Percentiles rank a stretch among this genome's conserved stretches.
Conservation (phyloP, 1,140 invertebrate genomes). For the Wasmannia auropunctata region DNA sequence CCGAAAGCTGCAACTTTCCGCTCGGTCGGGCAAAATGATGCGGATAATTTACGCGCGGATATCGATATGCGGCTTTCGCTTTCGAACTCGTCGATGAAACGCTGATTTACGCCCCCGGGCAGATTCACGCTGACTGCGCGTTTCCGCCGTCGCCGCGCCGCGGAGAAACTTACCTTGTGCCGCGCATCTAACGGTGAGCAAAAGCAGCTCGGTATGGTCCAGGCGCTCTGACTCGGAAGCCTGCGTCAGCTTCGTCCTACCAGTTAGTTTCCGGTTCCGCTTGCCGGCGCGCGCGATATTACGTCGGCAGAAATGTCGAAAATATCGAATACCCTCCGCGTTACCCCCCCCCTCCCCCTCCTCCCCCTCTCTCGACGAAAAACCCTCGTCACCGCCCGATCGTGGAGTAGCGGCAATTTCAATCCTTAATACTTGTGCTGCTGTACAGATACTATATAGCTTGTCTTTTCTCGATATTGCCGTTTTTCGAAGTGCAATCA, state of each 20-base stretch:
- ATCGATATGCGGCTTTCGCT: conserved; percentile 42
- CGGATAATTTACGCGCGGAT: conserved; percentile 15
- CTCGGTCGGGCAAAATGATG: background rate
- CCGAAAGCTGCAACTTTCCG: conserved; percentile 17
- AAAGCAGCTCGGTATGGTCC: conserved; percentile 19
- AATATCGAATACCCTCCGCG: background rate
- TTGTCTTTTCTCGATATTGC: background rate
- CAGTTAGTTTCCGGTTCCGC: conserved; percentile 28
- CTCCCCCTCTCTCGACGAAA: background rate
- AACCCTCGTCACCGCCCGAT: background rate
- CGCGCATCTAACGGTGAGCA: background rate
- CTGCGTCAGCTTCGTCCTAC: conserved; percentile 64
- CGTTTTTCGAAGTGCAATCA: background rate
- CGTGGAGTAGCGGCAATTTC: background rate
- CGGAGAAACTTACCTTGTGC: conserved; percentile 59
- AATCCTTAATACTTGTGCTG: background rate
- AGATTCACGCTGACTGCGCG: conserved; percentile 58
- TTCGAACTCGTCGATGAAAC: conserved; percentile 33
- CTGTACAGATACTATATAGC: background rate
- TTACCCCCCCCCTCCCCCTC: background rate
- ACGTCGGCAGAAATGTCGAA: conserved; percentile 32
- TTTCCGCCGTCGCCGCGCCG: background rate
- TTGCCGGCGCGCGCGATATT: conserved; percentile 28
- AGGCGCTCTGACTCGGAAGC: conserved; percentile 50
- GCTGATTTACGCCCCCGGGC: conserved; percentile 48